Evolutionary conservation across 2,113 vertebrate genomes (phyloP), one percentile per base, ranked within the genome.

Genomic region (Mugil cephalus): DNA sequence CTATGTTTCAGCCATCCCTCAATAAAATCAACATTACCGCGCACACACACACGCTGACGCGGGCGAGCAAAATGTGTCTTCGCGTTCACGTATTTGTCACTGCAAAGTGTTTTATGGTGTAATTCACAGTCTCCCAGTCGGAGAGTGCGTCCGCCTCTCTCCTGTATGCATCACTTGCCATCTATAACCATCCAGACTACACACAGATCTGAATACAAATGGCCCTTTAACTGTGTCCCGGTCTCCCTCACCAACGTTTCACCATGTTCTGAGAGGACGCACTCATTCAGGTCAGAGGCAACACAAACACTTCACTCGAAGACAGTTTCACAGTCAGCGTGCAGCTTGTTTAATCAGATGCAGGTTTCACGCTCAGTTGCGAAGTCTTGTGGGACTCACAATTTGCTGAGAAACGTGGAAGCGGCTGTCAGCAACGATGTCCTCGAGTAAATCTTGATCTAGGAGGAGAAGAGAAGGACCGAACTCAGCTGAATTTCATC

Each of bases 391-490:
- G 40, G 42, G 39, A 95, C 96, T 96, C 92, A 98, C 97, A 82
- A 96, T 94, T 69, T 93, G 91, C 45, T 95, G 92, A 69, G 91
- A 93, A 0, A 93, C 93, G 61, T 94, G 94, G 78, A 93, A 90
- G 76, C 85, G 91, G 88, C 96, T 96, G 88, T 97, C 95, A 77
- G 91, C 80, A 72, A 99, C 81, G 35, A 98, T 85, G 54, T 94
- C 91, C 93, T 98, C 96, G 67, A 99, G 94, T 90, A 99, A 91
- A 79, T 94, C 94, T 94, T 96, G 96, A 92, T 97, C 98, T 98
- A 72, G 73, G 84, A 79, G 71, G 62, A n/a, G 1, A 56, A 10
- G 3, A 38, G 60, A 63, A 52, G n/a, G 47, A 30, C 24, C 24
- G 5, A 30, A 30, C 24, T 58, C 11, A 18, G 50, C 10, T 21